These are phyloP conservation scores for Diadumene lineata DNA, from an alignment of 92 coral and sea anemone genomes.

Conservation along the genomic window DNA sequence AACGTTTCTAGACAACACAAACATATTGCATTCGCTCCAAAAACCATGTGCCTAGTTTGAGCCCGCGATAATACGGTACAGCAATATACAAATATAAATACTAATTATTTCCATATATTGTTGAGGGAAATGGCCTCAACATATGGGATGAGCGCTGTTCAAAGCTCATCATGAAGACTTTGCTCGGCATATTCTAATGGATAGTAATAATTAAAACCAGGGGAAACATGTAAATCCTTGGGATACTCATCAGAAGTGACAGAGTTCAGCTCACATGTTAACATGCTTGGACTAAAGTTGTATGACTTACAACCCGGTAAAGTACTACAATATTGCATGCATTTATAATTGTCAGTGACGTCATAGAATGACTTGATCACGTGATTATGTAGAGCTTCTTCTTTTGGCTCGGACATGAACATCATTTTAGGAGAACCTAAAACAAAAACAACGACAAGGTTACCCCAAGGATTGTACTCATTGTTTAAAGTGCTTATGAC, in stretches of 20 bases:
- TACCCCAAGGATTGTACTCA: too few relatives aligned
- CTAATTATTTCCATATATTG: too few relatives aligned
- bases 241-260: background rate
- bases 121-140: too few relatives aligned
- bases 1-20: too few relatives aligned
- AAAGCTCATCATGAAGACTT: background rate
- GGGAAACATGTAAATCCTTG: background rate
- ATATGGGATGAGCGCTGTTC: too few relatives aligned
- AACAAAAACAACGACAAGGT: background rate
- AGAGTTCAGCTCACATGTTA: background rate
- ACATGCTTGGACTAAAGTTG: background rate
- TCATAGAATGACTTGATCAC: background rate
- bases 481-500: too few relatives aligned
- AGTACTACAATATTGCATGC: background rate
- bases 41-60: too few relatives aligned
- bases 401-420: background rate
- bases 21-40: too few relatives aligned
- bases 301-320: background rate
- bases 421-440: background rate
- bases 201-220: background rate
- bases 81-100: too few relatives aligned
- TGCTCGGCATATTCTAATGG: background rate
- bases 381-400: background rate
- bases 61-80: too few relatives aligned
- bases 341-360: background rate